Evolutionary conservation across 2,888 invertebrate species (phyloP).

Genomic region (Macrostomum cliftonense): DNA sequence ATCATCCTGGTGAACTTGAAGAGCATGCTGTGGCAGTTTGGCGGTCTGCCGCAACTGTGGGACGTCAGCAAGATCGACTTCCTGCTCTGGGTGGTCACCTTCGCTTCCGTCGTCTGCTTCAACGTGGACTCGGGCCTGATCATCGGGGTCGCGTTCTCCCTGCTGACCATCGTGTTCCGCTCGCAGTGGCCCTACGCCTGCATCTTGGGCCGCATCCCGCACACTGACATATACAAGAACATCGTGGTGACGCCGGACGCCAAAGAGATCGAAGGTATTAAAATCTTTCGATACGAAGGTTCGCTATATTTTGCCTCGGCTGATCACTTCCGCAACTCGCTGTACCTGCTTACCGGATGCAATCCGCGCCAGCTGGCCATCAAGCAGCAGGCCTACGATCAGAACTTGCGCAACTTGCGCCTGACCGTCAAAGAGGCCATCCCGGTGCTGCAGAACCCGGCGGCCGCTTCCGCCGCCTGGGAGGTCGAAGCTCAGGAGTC

Average conservation of each 20-base stretch:
- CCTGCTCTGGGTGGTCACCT: conserved; percentile 55
- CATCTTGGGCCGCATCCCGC: conserved; percentile 34
- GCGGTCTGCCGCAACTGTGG: conserved; percentile 27
- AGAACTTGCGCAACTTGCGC: too few relatives aligned
- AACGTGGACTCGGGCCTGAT: conserved; percentile 64
- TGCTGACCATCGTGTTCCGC: conserved; percentile 53
- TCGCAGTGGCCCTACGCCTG: conserved; percentile 37
- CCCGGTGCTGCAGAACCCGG: too few relatives aligned
- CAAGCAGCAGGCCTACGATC: too few relatives aligned
- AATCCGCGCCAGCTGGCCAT: conserved; percentile 22
- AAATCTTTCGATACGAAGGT: conserved; percentile 27
- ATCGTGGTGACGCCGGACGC: conserved; percentile 23
- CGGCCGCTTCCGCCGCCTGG: too few relatives aligned
- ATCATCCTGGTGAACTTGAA: conserved; percentile 33
- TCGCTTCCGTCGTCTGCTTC: conserved; percentile 52
- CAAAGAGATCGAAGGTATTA: conserved; percentile 21
- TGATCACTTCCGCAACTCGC: conserved; percentile 24
- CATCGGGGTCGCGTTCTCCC: conserved; percentile 53
- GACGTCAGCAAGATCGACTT: conserved; percentile 30
- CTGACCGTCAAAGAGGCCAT: too few relatives aligned
- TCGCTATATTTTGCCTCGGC: conserved; percentile 29
- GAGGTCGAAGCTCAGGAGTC: too few relatives aligned
- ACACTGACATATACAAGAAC: conserved; percentile 37
- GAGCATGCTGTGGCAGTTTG: conserved; percentile 32
- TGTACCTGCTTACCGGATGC: conserved; percentile 23